Base-by-base conservation (phyloP, 2,888 invertebrate species). In the Macrophya alboannulata region DNA sequence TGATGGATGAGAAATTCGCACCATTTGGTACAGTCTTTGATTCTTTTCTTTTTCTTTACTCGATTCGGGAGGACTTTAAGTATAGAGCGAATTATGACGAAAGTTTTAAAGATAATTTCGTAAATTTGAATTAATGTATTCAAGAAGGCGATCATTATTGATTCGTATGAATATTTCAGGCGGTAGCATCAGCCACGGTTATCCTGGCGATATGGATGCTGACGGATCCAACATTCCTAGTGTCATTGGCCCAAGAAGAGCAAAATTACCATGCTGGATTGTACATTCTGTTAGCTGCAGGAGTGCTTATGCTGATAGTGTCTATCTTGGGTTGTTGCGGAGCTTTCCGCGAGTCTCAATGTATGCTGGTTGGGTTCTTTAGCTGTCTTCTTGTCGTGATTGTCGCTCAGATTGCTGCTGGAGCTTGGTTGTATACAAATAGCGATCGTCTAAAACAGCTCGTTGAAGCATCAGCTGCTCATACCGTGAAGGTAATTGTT, bases 271-370 rank as follows among this genome's bases (percentile, higher is more conserved):
- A 96, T 91, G 95, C 96, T 74, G 97, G 96, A 17, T 95, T 97
- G 31, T 97, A 97, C 91, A 95, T 97, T 84, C 95, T 98, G 86
- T 94, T 98, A 86, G 95, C 95, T 43, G 96, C 96, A 85, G 98
- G 98, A 8, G 94, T 95, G 62, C 94, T 97, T 82, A 96, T 98
- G 93, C 95, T 97, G 86, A 92, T 97, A 68, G 96, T 97, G 43
- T 97, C 97, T 21, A 96, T 97, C 93, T 95, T 98, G 74, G 98
- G 98, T 85, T 98, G 98, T 91, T 97, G 97, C 91, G 98, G 98
- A 55, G 97, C 98, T 9, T 95, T 96, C 87, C 95, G 96, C 89
- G 97, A 97, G 93, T 97, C 97, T 31, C 96, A 96, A 90, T 97
- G 97, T 92, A 95, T 97, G 94, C 95, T 98, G 71, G 95, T 96